phyloP scores from a whole-genome alignment of 1,140 invertebrate genomes.

The Drosophila eugracilis region DNA sequence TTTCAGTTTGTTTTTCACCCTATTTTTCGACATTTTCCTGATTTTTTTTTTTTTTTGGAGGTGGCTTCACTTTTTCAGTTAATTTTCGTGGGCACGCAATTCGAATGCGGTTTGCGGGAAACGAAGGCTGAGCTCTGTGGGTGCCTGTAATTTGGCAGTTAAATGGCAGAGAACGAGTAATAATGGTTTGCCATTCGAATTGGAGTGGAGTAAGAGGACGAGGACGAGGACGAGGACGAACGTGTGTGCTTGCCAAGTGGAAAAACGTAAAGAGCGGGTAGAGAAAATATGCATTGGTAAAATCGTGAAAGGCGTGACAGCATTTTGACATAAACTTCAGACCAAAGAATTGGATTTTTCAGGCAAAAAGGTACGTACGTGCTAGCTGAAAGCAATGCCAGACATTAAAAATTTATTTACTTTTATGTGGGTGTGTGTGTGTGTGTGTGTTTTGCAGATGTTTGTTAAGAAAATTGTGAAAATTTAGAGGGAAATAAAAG shows the following conservation, averaged over 20 bases:
- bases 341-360: conserved; percentile 2
- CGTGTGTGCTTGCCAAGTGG: conserved; percentile 19
- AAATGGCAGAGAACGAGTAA: conserved; percentile 62
- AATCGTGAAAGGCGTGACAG: conserved; percentile 2
- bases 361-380: background rate
- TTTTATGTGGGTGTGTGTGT: no score
- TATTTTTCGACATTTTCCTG: conserved; percentile 6
- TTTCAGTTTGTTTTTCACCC: conserved; percentile 45
- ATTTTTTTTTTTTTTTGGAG: conserved; percentile 9
- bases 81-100: conserved; percentile 69
- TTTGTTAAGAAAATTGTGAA: no score
- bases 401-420: background rate
- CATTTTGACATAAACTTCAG: conserved; percentile 18
- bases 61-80: conserved; percentile 59
- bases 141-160: conserved; percentile 61
- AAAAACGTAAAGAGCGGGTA: conserved; percentile 4
- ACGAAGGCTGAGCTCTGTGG: conserved; percentile 12
- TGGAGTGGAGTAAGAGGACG: conserved; percentile 21
- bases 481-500: no score
- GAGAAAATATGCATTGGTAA: conserved; percentile 15
- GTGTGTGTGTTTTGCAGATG: no score
- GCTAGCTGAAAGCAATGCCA: background rate
- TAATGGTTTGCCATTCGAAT: conserved; percentile 43
- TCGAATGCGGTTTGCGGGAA: conserved; percentile 46
- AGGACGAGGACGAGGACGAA: conserved; percentile 3